These are phyloP conservation scores for Odontomyia ornata DNA, from an alignment of 2,888 invertebrate genomes.

Conservation along the genomic window DNA sequence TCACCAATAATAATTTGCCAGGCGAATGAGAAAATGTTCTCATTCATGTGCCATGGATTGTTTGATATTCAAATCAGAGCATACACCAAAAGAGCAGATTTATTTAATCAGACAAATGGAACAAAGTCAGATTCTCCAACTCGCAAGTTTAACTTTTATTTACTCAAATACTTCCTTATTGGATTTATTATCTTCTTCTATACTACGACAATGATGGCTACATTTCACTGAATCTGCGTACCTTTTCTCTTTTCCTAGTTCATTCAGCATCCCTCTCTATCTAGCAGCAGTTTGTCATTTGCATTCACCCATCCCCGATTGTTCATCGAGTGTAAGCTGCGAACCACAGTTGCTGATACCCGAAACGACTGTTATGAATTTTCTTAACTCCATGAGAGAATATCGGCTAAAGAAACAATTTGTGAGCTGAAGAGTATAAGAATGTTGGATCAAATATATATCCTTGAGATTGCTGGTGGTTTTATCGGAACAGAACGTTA, in stretches of 20 bases:
- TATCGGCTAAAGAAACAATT: neutral
- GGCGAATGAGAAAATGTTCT: neutral
- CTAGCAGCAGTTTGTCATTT: neutral
- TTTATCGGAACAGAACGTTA: constrained; percentile 42
- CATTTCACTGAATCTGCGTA: neutral
- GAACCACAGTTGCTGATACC: neutral
- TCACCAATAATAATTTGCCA: neutral
- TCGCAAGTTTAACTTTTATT: constrained; percentile 48
- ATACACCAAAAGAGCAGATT: constrained; percentile 46
- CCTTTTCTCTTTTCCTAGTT: neutral
- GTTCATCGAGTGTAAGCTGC: neutral
- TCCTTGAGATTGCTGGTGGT: neutral
- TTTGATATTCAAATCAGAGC: constrained; percentile 47
- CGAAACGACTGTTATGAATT: neutral
- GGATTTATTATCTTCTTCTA: constrained; percentile 6
- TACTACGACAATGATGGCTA: neutral
- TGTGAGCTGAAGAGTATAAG: neutral
- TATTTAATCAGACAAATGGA: constrained; percentile 48
- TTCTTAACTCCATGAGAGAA: neutral
- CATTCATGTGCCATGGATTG: constrained; percentile 1
- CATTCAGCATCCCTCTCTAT: neutral
- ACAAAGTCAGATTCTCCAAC: constrained; percentile 40
- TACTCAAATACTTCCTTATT: constrained; percentile 46
- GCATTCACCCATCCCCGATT: neutral
- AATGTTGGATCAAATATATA: neutral